Evolutionary conservation across 2,113 vertebrate species (phyloP), one percentile per base, ranked within the genome.

Genomic region (Gnathonemus longibarbis): DNA sequence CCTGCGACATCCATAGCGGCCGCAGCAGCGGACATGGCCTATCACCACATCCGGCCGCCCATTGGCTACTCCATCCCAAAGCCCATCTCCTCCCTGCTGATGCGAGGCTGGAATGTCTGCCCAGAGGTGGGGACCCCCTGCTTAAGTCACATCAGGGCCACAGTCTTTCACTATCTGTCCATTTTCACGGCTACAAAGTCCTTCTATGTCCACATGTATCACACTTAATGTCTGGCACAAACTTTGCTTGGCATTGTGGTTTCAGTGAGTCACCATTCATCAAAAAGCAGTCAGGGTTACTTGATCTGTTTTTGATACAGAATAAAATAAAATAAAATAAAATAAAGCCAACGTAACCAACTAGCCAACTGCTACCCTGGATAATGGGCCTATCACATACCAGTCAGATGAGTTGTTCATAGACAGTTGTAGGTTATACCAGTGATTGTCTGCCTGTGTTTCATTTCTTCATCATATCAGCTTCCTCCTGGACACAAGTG

Each of bases 11-110:
- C 5, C 35, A 2, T n/a, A 99, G 98, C 97, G 0, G 97, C 98
- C 0, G 98, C 97, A 0, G 98, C 97, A 0, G 98, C 98, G 0
- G 98, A 99, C 94, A 99, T 98, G 98, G 98, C 98, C 0, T 99
- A 99, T 88, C 98, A 98, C 93, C 98, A 98, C 90, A 95, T 99
- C 93, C 94, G 97, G 62, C 98, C 97, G 0, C 98, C 98, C 35
- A 95, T 99, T 5, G 98, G 98, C 0, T 98, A 98, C 93, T 98
- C 98, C 90, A 97, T 99, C 91, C 98, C 98, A 88, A 98, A 97
- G 94, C 97, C 97, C 85, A 97, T 98, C 93, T 98, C 98, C 0
- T 94, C 97, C 0, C 93, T 99, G 90, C 95, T 99, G 91, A 97
- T 98, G 95, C 96, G 96, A 92, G 97, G 97, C 92, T 98, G 98